Evolutionary conservation across 2,113 vertebrate genomes (phyloP).

Genomic region (Oryzias javanicus): DNA sequence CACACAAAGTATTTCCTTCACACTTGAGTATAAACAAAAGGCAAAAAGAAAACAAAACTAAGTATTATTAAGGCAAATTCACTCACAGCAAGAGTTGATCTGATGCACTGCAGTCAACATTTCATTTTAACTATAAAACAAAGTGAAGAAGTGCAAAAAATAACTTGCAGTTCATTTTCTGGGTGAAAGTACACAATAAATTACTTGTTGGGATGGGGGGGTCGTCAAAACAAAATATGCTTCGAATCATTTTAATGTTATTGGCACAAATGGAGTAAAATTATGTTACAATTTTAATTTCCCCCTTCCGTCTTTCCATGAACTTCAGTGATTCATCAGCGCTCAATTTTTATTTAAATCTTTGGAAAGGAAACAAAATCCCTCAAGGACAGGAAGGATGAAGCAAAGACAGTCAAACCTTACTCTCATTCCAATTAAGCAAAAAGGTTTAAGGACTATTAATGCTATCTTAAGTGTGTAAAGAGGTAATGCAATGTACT

Average conservation of each 20-base stretch:
- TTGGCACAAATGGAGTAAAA: too few species aligned
- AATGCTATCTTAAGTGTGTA: slow-evolving; percentile 17
- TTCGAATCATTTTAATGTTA: too few species aligned
- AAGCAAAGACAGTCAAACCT: slow-evolving; percentile 16
- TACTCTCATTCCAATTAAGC: slow-evolving; percentile 19
- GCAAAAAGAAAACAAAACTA: background rate
- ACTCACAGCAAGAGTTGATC: background rate
- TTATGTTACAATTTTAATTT: background rate
- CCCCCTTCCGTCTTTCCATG: slow-evolving; percentile 16
- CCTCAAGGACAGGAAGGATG: slow-evolving; percentile 28
- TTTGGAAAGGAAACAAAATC: slow-evolving; percentile 43
- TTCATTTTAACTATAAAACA: background rate
- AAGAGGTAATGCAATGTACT: slow-evolving; percentile 1
- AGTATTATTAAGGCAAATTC: background rate
- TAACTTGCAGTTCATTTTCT: slow-evolving; percentile 12
- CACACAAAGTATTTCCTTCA: background rate
- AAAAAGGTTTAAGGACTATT: slow-evolving; percentile 22
- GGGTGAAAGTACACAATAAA: background rate
- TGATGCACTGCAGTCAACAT: background rate
- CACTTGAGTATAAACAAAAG: background rate
- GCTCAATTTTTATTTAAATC: slow-evolving; percentile 41
- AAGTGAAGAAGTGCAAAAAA: background rate
- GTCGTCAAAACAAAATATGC: too few species aligned
- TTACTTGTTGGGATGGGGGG: too few species aligned
- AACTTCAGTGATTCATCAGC: slow-evolving; percentile 28